phyloP scores from a whole-genome alignment of 1,140 invertebrate genomes.

The Hycleus cichorii region DNA sequence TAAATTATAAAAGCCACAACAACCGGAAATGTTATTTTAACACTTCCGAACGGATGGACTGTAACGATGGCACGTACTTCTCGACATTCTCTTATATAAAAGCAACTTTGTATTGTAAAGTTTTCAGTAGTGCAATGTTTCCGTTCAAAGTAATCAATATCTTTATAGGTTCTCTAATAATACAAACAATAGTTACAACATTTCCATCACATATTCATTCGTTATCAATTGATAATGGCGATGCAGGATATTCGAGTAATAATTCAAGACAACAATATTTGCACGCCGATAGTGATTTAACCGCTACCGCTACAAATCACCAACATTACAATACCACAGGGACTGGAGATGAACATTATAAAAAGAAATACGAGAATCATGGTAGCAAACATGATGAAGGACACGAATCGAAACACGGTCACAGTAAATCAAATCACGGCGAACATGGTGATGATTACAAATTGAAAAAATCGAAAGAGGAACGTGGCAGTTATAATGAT shows the following conservation, averaged over 20 bases:
- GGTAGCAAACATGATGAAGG: constrained; percentile 57
- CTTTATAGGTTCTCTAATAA: background rate
- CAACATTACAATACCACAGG: constrained; percentile 4
- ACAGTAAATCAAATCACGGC: constrained; percentile 55
- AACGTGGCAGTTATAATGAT: constrained; percentile 63
- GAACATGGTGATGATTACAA: constrained; percentile 60
- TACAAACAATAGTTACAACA: background rate
- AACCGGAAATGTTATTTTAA: background rate
- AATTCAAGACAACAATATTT: background rate
- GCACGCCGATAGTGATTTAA: background rate
- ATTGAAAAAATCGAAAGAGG: constrained; percentile 59
- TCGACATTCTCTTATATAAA: constrained; percentile 9
- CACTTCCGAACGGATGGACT: constrained; percentile 10
- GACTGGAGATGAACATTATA: constrained; percentile 46
- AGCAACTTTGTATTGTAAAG: constrained; percentile 3
- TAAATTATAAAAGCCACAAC: too few relatives aligned
- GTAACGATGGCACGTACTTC: constrained; percentile 5
- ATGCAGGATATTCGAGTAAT: background rate
- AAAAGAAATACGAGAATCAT: constrained; percentile 51
- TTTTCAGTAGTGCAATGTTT: constrained; percentile 14
- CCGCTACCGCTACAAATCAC: background rate
- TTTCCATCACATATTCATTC: background rate
- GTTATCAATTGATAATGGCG: background rate
- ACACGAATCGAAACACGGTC: constrained; percentile 54
- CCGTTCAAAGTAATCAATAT: constrained; percentile 13